Conservation (phyloP, 2,888 invertebrate species). For the Caenorhabditis uteleia region DNA sequence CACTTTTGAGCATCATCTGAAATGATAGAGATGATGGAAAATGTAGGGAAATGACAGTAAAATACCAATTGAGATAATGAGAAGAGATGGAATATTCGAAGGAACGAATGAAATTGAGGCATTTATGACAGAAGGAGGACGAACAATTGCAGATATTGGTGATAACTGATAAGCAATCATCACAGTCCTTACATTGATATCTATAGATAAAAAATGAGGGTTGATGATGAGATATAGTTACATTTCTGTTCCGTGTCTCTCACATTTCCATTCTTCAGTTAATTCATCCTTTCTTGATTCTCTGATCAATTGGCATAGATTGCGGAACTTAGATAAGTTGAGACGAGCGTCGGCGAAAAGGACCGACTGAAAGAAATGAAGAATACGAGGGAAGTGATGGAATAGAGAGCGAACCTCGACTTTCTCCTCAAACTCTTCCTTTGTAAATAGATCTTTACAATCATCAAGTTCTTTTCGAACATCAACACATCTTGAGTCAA, state of each 20-base stretch:
- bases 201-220: conserved; percentile 8
- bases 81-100: conserved; percentile 27
- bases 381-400: not conserved
- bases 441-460: conserved; percentile 30
- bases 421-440: conserved; percentile 48
- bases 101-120: conserved; percentile 16
- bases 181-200: conserved; percentile 8
- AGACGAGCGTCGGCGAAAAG: conserved; percentile 54
- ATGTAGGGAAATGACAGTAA: too few relatives aligned
- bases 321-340: conserved; percentile 14
- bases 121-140: conserved; percentile 18
- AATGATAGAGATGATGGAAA: too few relatives aligned
- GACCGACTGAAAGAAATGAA: conserved; percentile 23
- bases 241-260: not conserved
- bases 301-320: conserved; percentile 15
- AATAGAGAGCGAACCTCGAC: conserved; percentile 7
- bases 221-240: not conserved
- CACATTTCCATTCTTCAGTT: conserved; percentile 3
- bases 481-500: conserved; percentile 40
- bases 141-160: conserved; percentile 25
- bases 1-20: too few relatives aligned
- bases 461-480: conserved; percentile 51
- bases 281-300: conserved; percentile 7
- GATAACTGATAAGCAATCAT: conserved; percentile 12
- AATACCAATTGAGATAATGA: conserved; percentile 9